Conservation (phyloP, 2,797 vertebrate genomes). For the Eupleurogrammus muticus region DNA sequence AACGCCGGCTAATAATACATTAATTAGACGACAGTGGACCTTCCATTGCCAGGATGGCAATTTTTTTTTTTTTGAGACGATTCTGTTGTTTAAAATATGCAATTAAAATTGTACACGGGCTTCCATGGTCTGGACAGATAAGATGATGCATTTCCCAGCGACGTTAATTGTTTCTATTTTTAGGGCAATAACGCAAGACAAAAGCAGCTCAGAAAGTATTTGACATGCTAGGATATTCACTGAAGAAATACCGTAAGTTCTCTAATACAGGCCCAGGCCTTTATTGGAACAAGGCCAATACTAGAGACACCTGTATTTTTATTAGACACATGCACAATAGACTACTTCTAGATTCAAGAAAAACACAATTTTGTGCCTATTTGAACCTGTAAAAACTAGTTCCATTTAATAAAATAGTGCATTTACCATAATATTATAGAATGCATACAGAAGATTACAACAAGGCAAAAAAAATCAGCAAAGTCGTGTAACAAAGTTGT, state of each 20-base stretch:
- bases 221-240: background rate
- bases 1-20: conserved; percentile 60
- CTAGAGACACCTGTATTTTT: too few species aligned
- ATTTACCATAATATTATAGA: too few species aligned
- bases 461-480: too few species aligned
- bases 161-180: conserved; percentile 9
- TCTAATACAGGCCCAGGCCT: too few species aligned
- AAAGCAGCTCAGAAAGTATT: conserved; percentile 1
- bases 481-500: too few species aligned
- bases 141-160: conserved; percentile 1
- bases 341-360: too few species aligned
- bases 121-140: conserved; percentile 6
- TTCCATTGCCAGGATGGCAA: conserved; percentile 34
- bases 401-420: too few species aligned
- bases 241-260: background rate
- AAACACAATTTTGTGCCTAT: too few species aligned
- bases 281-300: too few species aligned
- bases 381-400: too few species aligned
- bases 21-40: conserved; percentile 36
- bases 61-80: conserved; percentile 14
- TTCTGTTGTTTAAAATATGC: conserved; percentile 11
- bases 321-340: too few species aligned
- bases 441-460: too few species aligned
- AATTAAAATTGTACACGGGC: background rate
- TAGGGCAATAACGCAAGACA: background rate